Percentiles rank a stretch among this genome's conserved stretches.
Conservation (phyloP, 1,140 invertebrate genomes). For the Orchesella cincta region DNA sequence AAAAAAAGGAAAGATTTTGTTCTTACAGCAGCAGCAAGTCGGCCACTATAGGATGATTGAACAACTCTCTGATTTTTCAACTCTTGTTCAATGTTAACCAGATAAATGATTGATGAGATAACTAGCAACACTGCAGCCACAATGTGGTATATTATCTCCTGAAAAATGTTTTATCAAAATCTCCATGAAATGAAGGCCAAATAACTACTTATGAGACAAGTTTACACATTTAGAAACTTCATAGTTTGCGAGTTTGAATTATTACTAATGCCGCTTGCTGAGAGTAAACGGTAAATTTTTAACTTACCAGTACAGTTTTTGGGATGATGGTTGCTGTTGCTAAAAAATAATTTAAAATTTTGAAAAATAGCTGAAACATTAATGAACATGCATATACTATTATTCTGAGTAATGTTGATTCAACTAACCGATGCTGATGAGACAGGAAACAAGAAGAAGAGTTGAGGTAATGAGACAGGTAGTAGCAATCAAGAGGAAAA, state of each 20-base stretch:
- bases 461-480: constrained; percentile 76
- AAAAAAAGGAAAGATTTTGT: constrained; percentile 38
- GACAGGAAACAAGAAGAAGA: constrained; percentile 69
- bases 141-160: constrained; percentile 78
- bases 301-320: constrained; percentile 82
- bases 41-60: constrained; percentile 7
- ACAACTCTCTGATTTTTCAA: neutral
- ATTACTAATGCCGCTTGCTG: too few relatives aligned
- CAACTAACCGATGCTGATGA: constrained; percentile 72
- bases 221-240: too few relatives aligned
- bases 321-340: constrained; percentile 76
- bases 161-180: too few relatives aligned
- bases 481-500: constrained; percentile 70
- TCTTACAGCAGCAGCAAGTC: constrained; percentile 69
- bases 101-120: constrained; percentile 62
- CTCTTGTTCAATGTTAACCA: constrained; percentile 32
- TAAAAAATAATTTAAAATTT: too few relatives aligned
- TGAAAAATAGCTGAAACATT: neutral
- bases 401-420: too few relatives aligned
- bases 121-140: constrained; percentile 70
- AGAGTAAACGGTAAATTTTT: neutral
- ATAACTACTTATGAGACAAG: too few relatives aligned
- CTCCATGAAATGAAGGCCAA: too few relatives aligned
- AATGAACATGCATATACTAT: constrained; percentile 32
- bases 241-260: too few relatives aligned